Evolutionary conservation across 2,113 vertebrate species (phyloP).

Genomic region (human): GRCh38 chr21:28858501-28859000

Average conservation of each 20-base stretch:
- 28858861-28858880: no score
- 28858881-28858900: not conserved
- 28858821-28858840: no score
- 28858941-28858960: not conserved
- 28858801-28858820: no score
- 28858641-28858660: not conserved
- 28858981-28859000: not conserved
- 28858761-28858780: not conserved
- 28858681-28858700: not conserved
- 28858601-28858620: fast-evolving
- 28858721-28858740: not conserved
- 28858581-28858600: no score
- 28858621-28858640: no score
- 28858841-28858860: no score
- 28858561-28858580: fast-evolving
- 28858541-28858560: not conserved
- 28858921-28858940: not conserved
- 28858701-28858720: not conserved
- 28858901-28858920: not conserved
- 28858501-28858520: not conserved
- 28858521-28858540: not conserved
- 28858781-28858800: no score
- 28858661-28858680: not conserved
- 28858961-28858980: not conserved
- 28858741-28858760: not conserved